These are phyloP conservation scores for Aspiorhynchus laticeps DNA, from an alignment of 2,113 vertebrate genomes.

Conservation along the genomic window DNA sequence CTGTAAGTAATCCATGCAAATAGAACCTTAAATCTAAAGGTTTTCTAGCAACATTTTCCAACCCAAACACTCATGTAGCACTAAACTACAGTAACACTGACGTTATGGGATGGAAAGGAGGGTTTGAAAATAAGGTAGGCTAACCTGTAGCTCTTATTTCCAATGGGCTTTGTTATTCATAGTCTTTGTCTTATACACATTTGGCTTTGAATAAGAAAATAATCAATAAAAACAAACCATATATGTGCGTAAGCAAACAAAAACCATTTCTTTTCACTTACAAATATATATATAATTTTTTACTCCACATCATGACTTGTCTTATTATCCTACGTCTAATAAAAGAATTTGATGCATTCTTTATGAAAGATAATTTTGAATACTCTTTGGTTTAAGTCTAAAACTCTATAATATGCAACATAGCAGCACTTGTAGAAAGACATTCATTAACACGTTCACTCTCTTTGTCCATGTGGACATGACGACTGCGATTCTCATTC, in stretches of 20 bases:
- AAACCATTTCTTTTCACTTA: conserved; percentile 37
- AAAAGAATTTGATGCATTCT: conserved; percentile 59
- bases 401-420: conserved; percentile 64
- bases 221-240: conserved; percentile 43
- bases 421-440: conserved; percentile 80
- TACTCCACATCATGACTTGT: conserved; percentile 48
- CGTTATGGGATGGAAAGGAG: not conserved
- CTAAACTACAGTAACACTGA: conserved; percentile 49
- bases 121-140: conserved; percentile 60
- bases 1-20: conserved; percentile 46
- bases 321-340: conserved; percentile 61
- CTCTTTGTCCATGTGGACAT: conserved; percentile 53
- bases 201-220: conserved; percentile 61
- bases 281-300: conserved; percentile 59
- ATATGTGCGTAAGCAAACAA: conserved; percentile 44
- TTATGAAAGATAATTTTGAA: conserved; percentile 64
- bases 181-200: conserved; percentile 17
- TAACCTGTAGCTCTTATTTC: conserved; percentile 57
- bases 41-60: conserved; percentile 43
- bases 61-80: conserved; percentile 53
- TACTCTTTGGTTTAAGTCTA: conserved; percentile 75
- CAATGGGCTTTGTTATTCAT: conserved; percentile 33
- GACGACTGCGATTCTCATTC: conserved; percentile 60
- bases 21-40: conserved; percentile 42
- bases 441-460: conserved; percentile 70